phyloP scores from a whole-genome alignment of 2,113 vertebrate species.

The Halcyon senegalensis region DNA sequence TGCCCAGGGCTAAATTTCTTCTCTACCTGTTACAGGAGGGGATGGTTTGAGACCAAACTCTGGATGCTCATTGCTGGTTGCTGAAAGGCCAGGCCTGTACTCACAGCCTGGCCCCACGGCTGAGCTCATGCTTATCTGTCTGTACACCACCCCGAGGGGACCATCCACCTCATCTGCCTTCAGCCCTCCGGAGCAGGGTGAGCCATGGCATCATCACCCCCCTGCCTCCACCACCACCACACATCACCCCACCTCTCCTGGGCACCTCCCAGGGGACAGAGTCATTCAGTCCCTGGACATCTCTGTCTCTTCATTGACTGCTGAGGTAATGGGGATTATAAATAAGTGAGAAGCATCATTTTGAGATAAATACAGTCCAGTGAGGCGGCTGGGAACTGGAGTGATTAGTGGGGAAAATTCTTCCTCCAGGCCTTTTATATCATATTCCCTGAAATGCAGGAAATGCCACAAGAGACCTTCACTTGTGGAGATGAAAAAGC shows the following conservation, averaged over 20 bases:
- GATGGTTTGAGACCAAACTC: background rate
- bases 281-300: background rate
- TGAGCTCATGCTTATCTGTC: background rate
- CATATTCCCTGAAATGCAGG: background rate
- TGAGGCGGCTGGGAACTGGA: background rate
- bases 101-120: background rate
- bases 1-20: background rate
- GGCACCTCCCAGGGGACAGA: background rate
- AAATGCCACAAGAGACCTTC: slow-evolving; percentile 18
- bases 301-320: background rate
- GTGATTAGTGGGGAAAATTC: background rate
- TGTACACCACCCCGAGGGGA: no score
- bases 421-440: background rate
- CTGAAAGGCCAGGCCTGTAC: background rate
- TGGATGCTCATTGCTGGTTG: accelerated
- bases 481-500: background rate
- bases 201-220: background rate
- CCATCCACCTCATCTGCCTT: background rate
- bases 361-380: background rate
- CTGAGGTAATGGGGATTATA: background rate
- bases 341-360: background rate
- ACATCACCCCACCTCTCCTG: background rate
- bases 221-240: background rate
- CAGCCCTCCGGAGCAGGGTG: background rate
- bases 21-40: background rate